A percentile compares a stretch with the other conserved stretches of the same genome.
Conservation (phyloP, 1,140 invertebrate species). For the Zaprionus camerounensis region DNA sequence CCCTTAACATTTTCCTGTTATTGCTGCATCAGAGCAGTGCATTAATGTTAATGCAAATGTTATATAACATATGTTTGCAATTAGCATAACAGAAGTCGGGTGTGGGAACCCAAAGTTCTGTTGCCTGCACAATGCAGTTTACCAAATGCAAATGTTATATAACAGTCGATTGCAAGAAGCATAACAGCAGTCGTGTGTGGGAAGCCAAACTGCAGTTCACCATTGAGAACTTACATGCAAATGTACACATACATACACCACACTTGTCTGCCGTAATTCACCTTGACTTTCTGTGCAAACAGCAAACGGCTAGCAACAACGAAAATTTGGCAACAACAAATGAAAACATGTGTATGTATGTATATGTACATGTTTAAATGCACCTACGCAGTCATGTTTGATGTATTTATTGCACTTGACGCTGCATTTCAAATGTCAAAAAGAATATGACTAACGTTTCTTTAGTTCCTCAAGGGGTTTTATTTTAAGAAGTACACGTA, state of each 20-base stretch:
- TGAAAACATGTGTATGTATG: background rate
- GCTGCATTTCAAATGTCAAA: constrained; percentile 34
- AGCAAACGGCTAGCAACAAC: constrained; percentile 10
- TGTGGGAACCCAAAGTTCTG: background rate
- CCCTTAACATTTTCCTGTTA: background rate
- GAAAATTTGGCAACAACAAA: constrained; percentile 16
- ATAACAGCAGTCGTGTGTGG: background rate
- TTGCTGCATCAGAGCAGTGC: background rate
- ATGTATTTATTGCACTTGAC: constrained; percentile 33
- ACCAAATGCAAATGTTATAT: too few species aligned
- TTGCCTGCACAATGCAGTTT: constrained; percentile 13
- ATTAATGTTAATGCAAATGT: background rate
- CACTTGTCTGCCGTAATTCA: background rate
- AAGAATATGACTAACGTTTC: background rate
- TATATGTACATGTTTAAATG: background rate
- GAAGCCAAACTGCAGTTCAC: background rate
- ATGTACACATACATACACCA: background rate
- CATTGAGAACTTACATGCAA: background rate
- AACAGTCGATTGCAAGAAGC: background rate
- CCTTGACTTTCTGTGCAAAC: constrained; percentile 24
- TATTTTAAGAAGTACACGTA: constrained; percentile 32
- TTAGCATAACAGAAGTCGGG: background rate
- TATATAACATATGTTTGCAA: background rate
- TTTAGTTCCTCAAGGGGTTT: background rate
- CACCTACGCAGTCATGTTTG: constrained; percentile 5